Conservation (phyloP, 2,888 invertebrate species). For the Nomada flava region DNA sequence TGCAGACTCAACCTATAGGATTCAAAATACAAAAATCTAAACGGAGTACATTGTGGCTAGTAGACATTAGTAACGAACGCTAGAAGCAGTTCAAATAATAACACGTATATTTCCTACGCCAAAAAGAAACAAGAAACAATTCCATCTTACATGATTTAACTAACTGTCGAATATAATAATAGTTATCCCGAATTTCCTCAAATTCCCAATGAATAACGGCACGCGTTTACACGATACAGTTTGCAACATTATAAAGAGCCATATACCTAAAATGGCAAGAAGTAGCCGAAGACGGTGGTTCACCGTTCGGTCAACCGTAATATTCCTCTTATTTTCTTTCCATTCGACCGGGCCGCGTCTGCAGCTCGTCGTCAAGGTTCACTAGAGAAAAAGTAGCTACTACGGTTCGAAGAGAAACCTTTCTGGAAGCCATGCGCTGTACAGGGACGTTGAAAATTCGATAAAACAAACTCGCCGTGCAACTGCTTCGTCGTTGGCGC, state of each 20-base stretch:
- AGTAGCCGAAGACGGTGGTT: neutral
- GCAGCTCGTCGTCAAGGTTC: constrained; percentile 1
- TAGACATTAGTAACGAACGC: too few species aligned
- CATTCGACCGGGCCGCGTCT: constrained; percentile 38
- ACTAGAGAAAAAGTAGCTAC: constrained; percentile 50
- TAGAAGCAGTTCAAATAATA: too few species aligned
- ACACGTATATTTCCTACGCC: too few species aligned
- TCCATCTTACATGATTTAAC: neutral
- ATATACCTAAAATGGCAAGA: constrained; percentile 15
- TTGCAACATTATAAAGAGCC: constrained; percentile 18
- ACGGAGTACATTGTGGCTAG: too few species aligned
- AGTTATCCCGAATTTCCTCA: neutral
- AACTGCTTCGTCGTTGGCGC: neutral
- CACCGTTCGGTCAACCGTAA: constrained; percentile 48
- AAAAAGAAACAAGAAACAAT: neutral
- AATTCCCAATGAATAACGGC: constrained; percentile 6
- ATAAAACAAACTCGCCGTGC: constrained; percentile 8
- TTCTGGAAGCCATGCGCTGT: constrained; percentile 54
- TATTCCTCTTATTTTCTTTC: constrained; percentile 55
- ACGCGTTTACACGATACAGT: constrained; percentile 24
- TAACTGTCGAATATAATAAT: neutral
- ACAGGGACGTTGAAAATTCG: constrained; percentile 13
- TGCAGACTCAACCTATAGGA: too few species aligned
- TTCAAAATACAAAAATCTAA: too few species aligned
- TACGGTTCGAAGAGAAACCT: constrained; percentile 52